Percentiles rank a stretch among this genome's conserved stretches.
These are phyloP conservation scores for Ceyx erithaca DNA, from an alignment of 2,797 vertebrate species.

Conservation along the genomic window DNA sequence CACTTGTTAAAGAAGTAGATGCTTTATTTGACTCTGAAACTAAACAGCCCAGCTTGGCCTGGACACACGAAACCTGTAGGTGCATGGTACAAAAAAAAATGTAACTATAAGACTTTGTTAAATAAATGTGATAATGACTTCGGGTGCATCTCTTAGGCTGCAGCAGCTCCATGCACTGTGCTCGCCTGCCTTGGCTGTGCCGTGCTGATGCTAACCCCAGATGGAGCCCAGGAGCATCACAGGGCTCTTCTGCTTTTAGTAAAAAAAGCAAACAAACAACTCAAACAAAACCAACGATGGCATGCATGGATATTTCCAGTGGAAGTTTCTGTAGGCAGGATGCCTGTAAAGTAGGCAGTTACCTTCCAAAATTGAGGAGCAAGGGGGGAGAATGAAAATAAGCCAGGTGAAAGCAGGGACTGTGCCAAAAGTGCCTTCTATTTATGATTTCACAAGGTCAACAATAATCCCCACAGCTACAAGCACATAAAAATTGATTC, in stretches of 20 bases:
- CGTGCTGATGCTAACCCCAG: neutral
- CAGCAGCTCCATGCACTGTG: accelerated
- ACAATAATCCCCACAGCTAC: conserved; percentile 50
- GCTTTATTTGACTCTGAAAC: neutral
- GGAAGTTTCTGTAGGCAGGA: neutral
- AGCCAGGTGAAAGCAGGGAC: neutral
- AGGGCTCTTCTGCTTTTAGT: neutral
- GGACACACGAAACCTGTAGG: accelerated
- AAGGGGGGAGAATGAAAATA: conserved; percentile 2
- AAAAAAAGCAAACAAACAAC: neutral
- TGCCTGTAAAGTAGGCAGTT: conserved; percentile 6
- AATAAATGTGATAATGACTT: accelerated
- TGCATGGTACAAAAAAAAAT: neutral
- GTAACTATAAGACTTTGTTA: neutral
- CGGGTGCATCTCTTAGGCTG: neutral
- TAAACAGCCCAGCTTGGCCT: neutral
- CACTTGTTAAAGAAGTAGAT: accelerated
- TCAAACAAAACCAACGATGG: too few species aligned
- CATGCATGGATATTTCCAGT: neutral
- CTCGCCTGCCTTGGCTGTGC: accelerated
- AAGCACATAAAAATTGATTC: conserved; percentile 67
- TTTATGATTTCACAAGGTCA: conserved; percentile 58
- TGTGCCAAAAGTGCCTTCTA: conserved; percentile 43
- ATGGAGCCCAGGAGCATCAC: neutral
- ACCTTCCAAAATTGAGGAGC: conserved; percentile 11